A percentile compares a stretch with the other conserved stretches of the same genome.
Conservation (phyloP, 2,888 invertebrate species). For the Corbicula japonica region DNA sequence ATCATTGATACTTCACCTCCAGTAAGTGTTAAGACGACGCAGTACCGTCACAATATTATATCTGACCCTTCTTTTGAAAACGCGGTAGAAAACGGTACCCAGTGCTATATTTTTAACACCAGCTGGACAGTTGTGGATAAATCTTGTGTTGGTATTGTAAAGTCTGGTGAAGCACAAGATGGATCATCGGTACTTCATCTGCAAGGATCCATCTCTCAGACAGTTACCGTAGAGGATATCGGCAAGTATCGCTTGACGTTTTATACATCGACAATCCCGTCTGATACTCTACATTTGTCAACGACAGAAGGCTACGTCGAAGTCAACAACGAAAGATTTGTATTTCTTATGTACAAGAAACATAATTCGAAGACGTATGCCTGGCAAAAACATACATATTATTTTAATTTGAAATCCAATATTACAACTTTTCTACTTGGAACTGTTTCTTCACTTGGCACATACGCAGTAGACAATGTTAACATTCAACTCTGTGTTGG, state of each 20-base stretch:
- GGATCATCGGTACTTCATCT: no score
- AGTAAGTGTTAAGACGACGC: slow-evolving; percentile 32
- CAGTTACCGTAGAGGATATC: no score
- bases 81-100: slow-evolving; percentile 64
- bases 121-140: neutral
- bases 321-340: neutral
- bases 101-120: no score
- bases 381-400: slow-evolving; percentile 26
- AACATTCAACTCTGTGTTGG: slow-evolving; percentile 3
- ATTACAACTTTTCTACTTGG: neutral
- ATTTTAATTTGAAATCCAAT: neutral
- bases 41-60: slow-evolving; percentile 52
- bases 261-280: slow-evolving; percentile 17
- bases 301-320: slow-evolving; percentile 8
- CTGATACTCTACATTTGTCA: slow-evolving; percentile 6
- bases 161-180: no score
- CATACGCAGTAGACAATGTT: neutral
- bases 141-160: neutral
- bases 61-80: no score
- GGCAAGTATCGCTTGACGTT: neutral
- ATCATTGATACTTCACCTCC: slow-evolving; percentile 68
- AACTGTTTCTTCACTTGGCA: neutral
- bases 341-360: slow-evolving; percentile 11
- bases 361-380: neutral
- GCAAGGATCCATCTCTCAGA: no score